Conservation (phyloP, 2,797 vertebrate species). For the Gymnoscopelus braueri region DNA sequence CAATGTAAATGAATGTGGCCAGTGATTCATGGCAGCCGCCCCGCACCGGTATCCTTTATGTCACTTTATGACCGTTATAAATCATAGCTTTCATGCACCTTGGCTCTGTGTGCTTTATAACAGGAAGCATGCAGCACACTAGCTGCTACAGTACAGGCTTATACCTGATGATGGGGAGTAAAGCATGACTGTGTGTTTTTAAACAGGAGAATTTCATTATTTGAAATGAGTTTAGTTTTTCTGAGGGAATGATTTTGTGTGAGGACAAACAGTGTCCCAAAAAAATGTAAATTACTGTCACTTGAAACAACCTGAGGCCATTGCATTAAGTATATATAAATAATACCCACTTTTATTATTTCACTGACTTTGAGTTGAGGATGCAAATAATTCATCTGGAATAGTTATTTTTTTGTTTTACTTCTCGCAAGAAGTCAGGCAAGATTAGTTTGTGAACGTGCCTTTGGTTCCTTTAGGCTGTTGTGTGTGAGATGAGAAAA, state of each 20-base stretch:
- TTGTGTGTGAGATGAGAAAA: constrained; percentile 36
- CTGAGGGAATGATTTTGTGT: background rate
- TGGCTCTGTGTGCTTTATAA: constrained; percentile 11
- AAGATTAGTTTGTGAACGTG: constrained; percentile 24
- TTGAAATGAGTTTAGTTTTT: background rate
- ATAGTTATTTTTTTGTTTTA: too few relatives aligned
- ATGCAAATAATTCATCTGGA: too few relatives aligned
- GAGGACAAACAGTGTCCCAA: background rate
- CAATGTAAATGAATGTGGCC: constrained; percentile 50
- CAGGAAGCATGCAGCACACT: constrained; percentile 17
- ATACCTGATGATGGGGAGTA: background rate
- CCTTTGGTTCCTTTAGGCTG: constrained; percentile 26
- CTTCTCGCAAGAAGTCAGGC: background rate
- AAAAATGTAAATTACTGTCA: constrained; percentile 38
- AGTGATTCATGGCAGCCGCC: constrained; percentile 50
- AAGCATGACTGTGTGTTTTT: constrained; percentile 1
- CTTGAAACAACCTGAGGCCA: constrained; percentile 31
- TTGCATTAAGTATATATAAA: background rate
- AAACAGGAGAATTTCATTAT: constrained; percentile 5
- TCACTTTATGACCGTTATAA: constrained; percentile 58
- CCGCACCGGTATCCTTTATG: constrained; percentile 36
- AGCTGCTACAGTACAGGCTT: constrained; percentile 8
- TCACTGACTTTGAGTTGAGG: background rate
- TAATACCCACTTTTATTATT: background rate
- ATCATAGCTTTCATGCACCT: constrained; percentile 29